Evolutionary conservation across 2,888 invertebrate genomes (phyloP).

Genomic region (Lamellibrachia satsuma): DNA sequence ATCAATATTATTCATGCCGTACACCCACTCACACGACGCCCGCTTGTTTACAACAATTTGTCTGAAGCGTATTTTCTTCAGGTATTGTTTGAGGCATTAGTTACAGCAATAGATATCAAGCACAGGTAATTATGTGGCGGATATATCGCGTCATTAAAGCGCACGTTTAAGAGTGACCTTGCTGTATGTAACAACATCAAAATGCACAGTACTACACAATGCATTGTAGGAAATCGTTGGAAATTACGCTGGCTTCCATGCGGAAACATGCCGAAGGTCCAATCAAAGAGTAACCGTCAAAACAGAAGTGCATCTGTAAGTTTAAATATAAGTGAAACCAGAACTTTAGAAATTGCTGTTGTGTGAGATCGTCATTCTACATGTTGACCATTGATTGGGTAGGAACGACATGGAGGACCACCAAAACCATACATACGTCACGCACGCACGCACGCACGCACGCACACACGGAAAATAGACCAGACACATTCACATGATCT

Average conservation of each 20-base stretch:
- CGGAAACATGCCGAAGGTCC: not conserved
- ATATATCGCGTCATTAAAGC: not conserved
- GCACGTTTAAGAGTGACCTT: not conserved
- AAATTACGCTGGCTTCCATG: not conserved
- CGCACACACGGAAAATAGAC: too few relatives aligned
- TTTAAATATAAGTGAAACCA: not conserved
- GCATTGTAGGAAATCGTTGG: not conserved
- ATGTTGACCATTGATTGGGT: too few relatives aligned
- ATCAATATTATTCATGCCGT: too few relatives aligned
- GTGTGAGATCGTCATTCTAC: not conserved
- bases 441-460: too few relatives aligned
- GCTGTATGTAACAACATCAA: not conserved
- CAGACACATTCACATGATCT: too few relatives aligned
- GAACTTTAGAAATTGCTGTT: not conserved
- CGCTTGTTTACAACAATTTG: not conserved
- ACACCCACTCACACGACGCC: not conserved
- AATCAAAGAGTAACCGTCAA: not conserved
- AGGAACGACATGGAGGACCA: too few relatives aligned
- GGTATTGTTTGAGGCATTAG: not conserved
- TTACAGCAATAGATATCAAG: not conserved
- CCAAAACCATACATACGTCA: too few relatives aligned
- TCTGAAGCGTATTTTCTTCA: not conserved
- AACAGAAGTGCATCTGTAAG: not conserved
- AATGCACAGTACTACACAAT: not conserved
- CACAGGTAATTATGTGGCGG: not conserved